Evolutionary conservation across 2,113 vertebrate species (phyloP).

Genomic region (Engystomops pustulosus): DNA sequence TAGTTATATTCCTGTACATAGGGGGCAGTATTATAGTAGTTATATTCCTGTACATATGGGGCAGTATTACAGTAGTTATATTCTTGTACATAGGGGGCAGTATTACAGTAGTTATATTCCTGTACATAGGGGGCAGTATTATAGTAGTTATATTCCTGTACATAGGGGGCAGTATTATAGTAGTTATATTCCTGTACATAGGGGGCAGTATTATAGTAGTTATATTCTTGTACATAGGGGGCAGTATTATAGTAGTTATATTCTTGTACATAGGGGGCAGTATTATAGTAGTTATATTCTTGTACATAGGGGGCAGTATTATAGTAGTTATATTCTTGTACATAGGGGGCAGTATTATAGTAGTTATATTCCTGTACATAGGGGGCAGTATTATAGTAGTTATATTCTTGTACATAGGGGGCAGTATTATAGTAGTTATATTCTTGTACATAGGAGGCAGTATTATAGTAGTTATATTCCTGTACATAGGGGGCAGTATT

Average conservation of each 20-base stretch:
- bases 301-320: slow-evolving; percentile 6
- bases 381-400: slow-evolving; percentile 1
- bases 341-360: neutral
- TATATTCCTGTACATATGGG: neutral
- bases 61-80: neutral
- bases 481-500: neutral
- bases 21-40: slow-evolving; percentile 11
- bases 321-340: slow-evolving; percentile 9
- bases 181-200: slow-evolving; percentile 7
- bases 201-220: neutral
- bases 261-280: neutral
- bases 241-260: slow-evolving; percentile 5
- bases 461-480: neutral
- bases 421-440: slow-evolving; percentile 16
- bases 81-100: neutral
- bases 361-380: too few relatives aligned
- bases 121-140: neutral
- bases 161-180: neutral
- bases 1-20: slow-evolving; percentile 2
- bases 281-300: neutral
- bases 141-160: slow-evolving; percentile 12
- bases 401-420: slow-evolving; percentile 10
- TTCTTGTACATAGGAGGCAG: neutral
- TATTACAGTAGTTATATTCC: neutral
- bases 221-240: neutral